Conservation (phyloP, 2,113 vertebrate species). For the Formicarius rufipectus region DNA sequence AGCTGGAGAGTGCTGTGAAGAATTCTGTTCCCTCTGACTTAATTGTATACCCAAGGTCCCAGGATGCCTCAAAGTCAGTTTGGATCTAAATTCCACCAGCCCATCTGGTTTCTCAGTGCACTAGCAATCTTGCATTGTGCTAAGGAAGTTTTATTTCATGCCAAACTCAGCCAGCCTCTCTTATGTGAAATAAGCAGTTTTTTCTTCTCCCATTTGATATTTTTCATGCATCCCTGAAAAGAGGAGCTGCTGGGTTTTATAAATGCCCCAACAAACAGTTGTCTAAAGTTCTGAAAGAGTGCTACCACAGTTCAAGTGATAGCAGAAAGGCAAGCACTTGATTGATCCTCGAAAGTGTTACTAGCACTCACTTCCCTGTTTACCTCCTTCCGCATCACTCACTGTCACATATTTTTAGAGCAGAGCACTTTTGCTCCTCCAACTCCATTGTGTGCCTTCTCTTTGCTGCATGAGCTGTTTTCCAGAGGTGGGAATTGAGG, state of each 20-base stretch:
- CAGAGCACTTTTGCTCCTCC: background rate
- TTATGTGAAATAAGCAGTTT: background rate
- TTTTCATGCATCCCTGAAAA: background rate
- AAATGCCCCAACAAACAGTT: background rate
- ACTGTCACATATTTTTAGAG: constrained; percentile 17
- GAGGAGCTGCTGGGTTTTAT: background rate
- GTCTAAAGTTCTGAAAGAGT: background rate
- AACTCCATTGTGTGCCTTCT: background rate
- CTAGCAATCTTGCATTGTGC: background rate
- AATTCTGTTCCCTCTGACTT: background rate
- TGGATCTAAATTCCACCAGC: background rate
- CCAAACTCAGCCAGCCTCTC: background rate
- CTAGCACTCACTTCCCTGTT: background rate
- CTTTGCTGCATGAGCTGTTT: background rate
- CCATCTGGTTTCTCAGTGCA: background rate
- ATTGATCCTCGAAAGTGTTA: background rate
- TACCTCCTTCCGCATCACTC: background rate
- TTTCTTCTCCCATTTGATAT: background rate
- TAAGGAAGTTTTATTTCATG: background rate
- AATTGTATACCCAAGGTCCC: background rate
- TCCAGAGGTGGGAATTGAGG: background rate
- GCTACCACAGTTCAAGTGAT: background rate
- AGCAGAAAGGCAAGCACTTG: background rate
- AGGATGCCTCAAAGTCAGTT: background rate
- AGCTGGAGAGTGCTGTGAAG: background rate